phyloP scores from a whole-genome alignment of 2,797 vertebrate species.

The Mareca penelope region DNA sequence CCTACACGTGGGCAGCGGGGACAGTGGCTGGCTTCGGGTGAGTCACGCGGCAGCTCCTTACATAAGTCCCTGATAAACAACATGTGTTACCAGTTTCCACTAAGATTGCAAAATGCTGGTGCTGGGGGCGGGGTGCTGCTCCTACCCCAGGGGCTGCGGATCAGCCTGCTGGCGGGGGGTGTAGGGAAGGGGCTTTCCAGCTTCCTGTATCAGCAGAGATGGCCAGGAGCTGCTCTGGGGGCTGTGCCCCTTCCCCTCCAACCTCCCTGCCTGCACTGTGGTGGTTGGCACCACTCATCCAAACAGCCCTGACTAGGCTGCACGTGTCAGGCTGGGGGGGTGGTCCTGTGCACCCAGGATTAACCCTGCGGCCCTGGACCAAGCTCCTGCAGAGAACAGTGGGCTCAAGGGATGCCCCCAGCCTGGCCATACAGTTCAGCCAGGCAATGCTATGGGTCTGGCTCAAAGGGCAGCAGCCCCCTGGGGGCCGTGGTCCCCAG shows the following conservation, averaged over 20 bases:
- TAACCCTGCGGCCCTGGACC: neutral
- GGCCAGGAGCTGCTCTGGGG: neutral
- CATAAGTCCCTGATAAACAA: conserved; percentile 57
- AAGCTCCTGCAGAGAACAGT: accelerated
- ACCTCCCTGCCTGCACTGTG: accelerated
- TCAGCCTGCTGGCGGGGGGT: neutral
- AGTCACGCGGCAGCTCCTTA: neutral
- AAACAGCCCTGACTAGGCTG: neutral
- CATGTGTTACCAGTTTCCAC: conserved; percentile 41
- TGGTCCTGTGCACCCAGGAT: neutral
- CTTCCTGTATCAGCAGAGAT: neutral
- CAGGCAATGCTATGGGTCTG: neutral
- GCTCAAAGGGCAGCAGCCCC: neutral
- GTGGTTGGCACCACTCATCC: neutral
- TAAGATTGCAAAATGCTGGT: conserved; percentile 1
- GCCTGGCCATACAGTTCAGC: neutral
- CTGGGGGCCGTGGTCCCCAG: accelerated
- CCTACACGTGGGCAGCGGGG: accelerated
- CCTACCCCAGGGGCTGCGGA: accelerated
- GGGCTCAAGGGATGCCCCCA: accelerated
- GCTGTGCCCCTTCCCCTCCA: neutral
- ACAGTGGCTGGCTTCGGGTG: neutral
- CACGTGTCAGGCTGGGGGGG: neutral
- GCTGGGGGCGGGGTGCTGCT: neutral
- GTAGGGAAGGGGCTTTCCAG: neutral